Percentiles rank a stretch among this genome's conserved stretches.
Evolutionary conservation across 1,140 invertebrate species (phyloP).

Genomic region (Drosophila ironensis): DNA sequence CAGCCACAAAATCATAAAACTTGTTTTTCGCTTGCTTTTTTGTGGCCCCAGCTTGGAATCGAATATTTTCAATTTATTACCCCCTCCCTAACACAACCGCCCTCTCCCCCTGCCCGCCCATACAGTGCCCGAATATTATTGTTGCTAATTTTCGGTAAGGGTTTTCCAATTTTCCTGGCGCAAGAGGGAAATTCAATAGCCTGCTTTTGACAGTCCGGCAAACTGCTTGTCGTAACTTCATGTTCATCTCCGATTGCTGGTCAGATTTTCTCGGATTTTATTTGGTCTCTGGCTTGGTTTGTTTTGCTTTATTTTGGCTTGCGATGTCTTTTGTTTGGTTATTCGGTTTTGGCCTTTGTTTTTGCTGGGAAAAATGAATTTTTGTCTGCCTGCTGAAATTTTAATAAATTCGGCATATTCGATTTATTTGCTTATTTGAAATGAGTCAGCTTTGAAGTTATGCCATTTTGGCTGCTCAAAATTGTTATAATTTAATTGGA

Average conservation of each 20-base stretch:
- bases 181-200: conserved; percentile 43
- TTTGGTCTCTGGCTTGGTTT: conserved; percentile 3
- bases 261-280: not conserved
- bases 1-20: conserved; percentile 60
- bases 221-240: conserved; percentile 16
- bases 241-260: not conserved
- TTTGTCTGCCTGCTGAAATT: conserved; percentile 23
- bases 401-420: conserved; percentile 34
- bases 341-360: conserved; percentile 18
- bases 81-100: too few species aligned
- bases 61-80: conserved; percentile 59
- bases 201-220: conserved; percentile 32
- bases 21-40: conserved; percentile 52
- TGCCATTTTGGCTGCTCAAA: conserved; percentile 5
- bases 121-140: conserved; percentile 41
- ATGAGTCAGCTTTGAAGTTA: conserved; percentile 30
- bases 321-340: conserved; percentile 5
- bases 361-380: conserved; percentile 31
- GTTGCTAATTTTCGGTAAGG: conserved; percentile 55
- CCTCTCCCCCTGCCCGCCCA: too few species aligned
- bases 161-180: conserved; percentile 44
- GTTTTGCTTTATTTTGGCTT: conserved; percentile 11
- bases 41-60: conserved; percentile 14
- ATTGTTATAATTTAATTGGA: conserved; percentile 38
- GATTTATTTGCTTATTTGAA: conserved; percentile 21